A percentile compares a stretch with the other conserved stretches of the same genome.
These are phyloP conservation scores for Florisuga fusca DNA, from an alignment of 2,797 vertebrate genomes.

Conservation along the genomic window DNA sequence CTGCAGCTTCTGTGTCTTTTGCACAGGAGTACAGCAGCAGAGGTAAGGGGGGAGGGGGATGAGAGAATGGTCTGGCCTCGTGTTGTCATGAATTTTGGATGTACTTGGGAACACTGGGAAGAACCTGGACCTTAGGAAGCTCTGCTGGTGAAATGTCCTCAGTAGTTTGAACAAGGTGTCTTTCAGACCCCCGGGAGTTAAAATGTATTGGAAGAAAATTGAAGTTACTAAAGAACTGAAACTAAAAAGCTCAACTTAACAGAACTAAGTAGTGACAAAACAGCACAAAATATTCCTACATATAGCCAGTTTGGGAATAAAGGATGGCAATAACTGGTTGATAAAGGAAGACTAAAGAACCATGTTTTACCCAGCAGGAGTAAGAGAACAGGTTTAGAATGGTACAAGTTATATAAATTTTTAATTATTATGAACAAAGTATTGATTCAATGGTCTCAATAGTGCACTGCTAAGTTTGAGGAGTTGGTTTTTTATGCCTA, in stretches of 20 bases:
- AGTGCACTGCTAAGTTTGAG: slow-evolving; percentile 12
- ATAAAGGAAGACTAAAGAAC: slow-evolving; percentile 39
- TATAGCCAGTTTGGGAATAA: slow-evolving; percentile 13
- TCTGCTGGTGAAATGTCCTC: not conserved
- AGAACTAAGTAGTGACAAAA: slow-evolving; percentile 7
- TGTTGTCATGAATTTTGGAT: not conserved
- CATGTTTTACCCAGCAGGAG: slow-evolving; percentile 49
- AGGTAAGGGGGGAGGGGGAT: not conserved
- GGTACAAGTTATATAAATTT: slow-evolving; percentile 61
- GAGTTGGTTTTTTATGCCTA: slow-evolving; percentile 53
- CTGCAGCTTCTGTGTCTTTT: not conserved
- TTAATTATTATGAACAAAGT: slow-evolving; percentile 66
- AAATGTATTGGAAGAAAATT: not conserved
- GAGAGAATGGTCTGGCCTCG: not conserved
- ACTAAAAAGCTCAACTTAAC: not conserved
- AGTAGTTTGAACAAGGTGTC: not conserved
- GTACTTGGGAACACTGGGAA: not conserved
- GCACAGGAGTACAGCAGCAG: not conserved
- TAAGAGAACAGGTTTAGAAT: slow-evolving; percentile 51
- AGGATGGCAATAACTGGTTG: slow-evolving; percentile 34
- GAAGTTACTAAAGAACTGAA: not conserved
- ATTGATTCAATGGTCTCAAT: slow-evolving; percentile 42
- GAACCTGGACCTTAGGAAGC: not conserved
- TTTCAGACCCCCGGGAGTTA: not conserved
- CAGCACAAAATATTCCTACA: not conserved